A percentile compares a stretch with the other conserved stretches of the same genome.
Conservation (phyloP, 2,113 vertebrate species). For the Myrmecophaga tridactyla region DNA sequence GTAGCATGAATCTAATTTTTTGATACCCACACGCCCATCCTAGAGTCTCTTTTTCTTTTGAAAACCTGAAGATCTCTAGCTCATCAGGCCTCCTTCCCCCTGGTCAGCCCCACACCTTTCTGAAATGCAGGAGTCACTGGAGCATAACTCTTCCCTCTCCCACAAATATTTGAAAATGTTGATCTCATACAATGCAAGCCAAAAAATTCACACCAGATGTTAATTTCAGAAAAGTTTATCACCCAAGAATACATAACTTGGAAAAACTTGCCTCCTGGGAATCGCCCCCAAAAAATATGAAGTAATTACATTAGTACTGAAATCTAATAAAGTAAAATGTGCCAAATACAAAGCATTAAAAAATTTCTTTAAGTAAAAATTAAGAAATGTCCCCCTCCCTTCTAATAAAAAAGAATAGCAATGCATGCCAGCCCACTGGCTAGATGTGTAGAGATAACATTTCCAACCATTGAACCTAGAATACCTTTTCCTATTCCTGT, state of each 20-base stretch:
- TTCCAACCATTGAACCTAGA: background rate
- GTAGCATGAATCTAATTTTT: background rate
- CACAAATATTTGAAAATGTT: background rate
- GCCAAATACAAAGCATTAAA: background rate
- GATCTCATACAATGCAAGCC: background rate
- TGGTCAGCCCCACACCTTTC: background rate
- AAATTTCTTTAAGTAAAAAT: background rate
- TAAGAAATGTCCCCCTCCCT: background rate
- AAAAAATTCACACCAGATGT: background rate
- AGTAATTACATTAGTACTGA: background rate
- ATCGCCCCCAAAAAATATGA: background rate
- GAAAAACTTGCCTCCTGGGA: background rate
- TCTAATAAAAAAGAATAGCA: no score
- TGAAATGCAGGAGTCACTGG: background rate
- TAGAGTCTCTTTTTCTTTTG: background rate
- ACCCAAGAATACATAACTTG: background rate
- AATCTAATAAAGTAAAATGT: background rate
- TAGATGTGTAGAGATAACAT: background rate
- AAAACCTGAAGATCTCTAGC: background rate
- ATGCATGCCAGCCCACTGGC: background rate
- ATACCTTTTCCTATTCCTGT: background rate
- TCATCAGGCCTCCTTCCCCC: background rate
- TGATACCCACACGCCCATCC: no score
- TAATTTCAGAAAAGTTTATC: background rate
- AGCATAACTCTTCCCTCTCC: background rate